Conservation (phyloP, 2,888 invertebrate genomes). For the Mesorhabditis belari region DNA sequence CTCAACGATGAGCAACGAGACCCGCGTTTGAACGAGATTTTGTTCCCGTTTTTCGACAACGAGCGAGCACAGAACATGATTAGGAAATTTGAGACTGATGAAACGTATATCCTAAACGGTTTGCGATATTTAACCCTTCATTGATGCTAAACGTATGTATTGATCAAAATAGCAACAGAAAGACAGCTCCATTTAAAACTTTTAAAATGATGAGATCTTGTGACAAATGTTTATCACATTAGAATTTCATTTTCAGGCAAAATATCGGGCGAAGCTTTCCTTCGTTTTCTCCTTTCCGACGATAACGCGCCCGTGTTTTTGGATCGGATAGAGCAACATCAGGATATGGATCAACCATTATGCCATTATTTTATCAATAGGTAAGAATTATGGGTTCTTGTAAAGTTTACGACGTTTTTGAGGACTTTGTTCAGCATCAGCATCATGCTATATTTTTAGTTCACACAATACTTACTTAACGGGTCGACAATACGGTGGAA, state of each 20-base stretch:
- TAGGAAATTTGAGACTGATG: constrained; percentile 66
- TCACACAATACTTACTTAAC: constrained; percentile 90
- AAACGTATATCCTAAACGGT: constrained; percentile 42
- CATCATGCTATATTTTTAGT: constrained; percentile 15
- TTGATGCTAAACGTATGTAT: background rate
- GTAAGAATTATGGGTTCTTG: constrained; percentile 7
- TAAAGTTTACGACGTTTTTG: too few species aligned
- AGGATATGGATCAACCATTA: constrained; percentile 95
- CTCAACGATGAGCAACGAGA: constrained; percentile 77
- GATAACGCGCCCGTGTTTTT: constrained; percentile 99
- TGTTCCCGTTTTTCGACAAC: constrained; percentile 91
- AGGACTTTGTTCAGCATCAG: background rate
- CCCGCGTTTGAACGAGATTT: constrained; percentile 93
- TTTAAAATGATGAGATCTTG: too few species aligned
- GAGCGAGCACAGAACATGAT: constrained; percentile 87
- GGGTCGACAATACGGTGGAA: constrained; percentile 94
- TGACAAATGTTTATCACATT: too few species aligned
- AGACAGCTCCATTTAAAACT: background rate
- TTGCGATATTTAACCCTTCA: background rate
- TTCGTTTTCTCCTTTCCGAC: constrained; percentile 97
- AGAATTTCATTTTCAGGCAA: constrained; percentile 41
- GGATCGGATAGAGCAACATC: constrained; percentile 66
- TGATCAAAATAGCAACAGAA: background rate
- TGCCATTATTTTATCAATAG: constrained; percentile 94
- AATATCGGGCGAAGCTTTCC: constrained; percentile 77